Evolutionary conservation across 2,797 vertebrate genomes (phyloP), one percentile per base, ranked within the genome.

Genomic region (Glyptemys insculpta): DNA sequence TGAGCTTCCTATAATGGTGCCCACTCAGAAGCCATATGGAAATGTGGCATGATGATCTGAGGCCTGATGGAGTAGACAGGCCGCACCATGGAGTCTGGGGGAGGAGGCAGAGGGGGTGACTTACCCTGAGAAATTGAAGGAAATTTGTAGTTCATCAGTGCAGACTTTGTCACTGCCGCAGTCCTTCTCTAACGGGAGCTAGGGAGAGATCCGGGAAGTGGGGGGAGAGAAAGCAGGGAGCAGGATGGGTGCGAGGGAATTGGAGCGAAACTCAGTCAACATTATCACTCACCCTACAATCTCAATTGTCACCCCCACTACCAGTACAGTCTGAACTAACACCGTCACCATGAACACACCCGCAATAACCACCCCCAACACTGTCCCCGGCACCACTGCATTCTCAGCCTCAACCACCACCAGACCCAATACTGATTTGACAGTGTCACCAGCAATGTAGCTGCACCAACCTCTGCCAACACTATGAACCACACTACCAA

Each of bases 121-220:
- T 25, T 89, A 90, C 91, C 88, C 79, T 50, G 91, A 86, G 79
- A 72, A 90, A 83, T 29, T 88, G 59, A 92, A 88, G 1, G 76
- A 88, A 15, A 79, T 85, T 53, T 12, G 52, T 29, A 92, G 85
- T 53, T 6, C 16, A 31, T 92, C 91, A 53, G 74, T 62, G 76
- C 91, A 92, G 44, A 53, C n/a, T 9, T 25, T 78, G 31, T 92
- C 82, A 9, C 9, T 50, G 25, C 91, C 86, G 19, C 91, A 92
- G 78, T 92, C 88, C 53, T 92, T 85, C 53, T 88, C 62, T 86
- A 93, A 90, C 21, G 79, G 88, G 34, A 90, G 91, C 91, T 86
- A 29, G 6, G 78, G 41, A 50, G 44, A 29, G 23, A 52, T 52
- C 44, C 31, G 7, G 44, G 44, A 2, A 6, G 44, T 41, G 44